Percentiles rank a stretch among this genome's conserved stretches.
Conservation (phyloP, 2,888 invertebrate species). For the Lissocephala sabroskyi region DNA sequence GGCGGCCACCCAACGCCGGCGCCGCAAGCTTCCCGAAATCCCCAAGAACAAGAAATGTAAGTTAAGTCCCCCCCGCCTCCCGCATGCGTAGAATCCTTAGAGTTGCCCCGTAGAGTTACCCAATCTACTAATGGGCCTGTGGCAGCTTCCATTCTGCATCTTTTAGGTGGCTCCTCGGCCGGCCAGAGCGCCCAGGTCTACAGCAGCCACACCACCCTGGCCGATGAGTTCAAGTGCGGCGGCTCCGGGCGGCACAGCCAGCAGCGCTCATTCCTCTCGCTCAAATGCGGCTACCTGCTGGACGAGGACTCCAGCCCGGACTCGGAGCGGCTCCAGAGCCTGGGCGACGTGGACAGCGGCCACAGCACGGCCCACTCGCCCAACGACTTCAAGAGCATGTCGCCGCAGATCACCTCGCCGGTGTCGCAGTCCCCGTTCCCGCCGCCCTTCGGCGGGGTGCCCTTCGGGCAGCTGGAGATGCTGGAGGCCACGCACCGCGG, state of each 20-base stretch:
- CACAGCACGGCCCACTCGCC: constrained; percentile 94
- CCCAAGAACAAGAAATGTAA: constrained; percentile 91
- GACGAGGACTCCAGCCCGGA: constrained; percentile 91
- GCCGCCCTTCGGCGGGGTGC: constrained; percentile 81
- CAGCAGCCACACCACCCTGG: constrained; percentile 37
- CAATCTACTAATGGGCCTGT: constrained; percentile 56
- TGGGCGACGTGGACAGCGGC: constrained; percentile 88
- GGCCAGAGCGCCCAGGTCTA: constrained; percentile 20
- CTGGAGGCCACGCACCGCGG: constrained; percentile 96
- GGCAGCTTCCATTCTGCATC: constrained; percentile 78
- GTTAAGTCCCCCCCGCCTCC: constrained; percentile 59
- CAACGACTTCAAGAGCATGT: constrained; percentile 89
- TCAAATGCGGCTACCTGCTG: constrained; percentile 82
- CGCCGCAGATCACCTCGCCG: constrained; percentile 79
- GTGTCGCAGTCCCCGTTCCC: constrained; percentile 78
- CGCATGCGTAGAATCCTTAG: constrained; percentile 9
- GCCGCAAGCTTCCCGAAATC: constrained; percentile 90
- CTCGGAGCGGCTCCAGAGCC: constrained; percentile 84
- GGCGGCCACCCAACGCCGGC: constrained; percentile 73
- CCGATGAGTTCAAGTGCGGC: constrained; percentile 66
- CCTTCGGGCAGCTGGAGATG: constrained; percentile 86
- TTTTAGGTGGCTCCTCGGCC: constrained; percentile 61
- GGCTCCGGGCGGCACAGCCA: constrained; percentile 39
- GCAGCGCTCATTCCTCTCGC: constrained; percentile 76
- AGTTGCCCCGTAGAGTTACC: constrained; percentile 35